Evolutionary conservation across 2,113 vertebrate species (phyloP), one percentile per base, ranked within the genome.

Genomic region (Esox niger): DNA sequence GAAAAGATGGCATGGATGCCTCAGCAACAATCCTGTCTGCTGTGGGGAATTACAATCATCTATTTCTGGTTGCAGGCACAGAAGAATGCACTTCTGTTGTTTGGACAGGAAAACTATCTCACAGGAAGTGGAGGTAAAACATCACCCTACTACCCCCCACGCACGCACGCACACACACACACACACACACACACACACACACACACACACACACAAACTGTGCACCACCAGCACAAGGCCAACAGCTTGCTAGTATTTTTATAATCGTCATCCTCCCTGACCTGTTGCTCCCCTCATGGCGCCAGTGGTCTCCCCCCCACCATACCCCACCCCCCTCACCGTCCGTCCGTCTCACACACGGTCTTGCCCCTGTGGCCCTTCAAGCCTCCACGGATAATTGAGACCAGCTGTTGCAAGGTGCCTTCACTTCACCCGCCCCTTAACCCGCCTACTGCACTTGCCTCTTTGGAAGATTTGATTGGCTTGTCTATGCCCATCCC

Each of bases 331-430:
- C 81, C 69, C 71, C 66, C 43, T 29, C 47, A n/a, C n/a, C 38
- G 31, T 78, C 82, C 81, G 78, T 80, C 55, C 47, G 70, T 68
- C 65, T 62, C 9, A 69, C 78, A 75, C 74, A 79, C 81, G 67
- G 47, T 66, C 70, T 82, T 46, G 57, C 76, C 81, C 68, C 30
- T 9, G 7, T 26, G 49, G 64, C 59, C 72, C 85, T 82, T 83
- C 71, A 71, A 80, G 84, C 76, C 79, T 83, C 84, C 86, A 78
- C 71, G 79, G 85, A 88, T 91, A 92, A 92, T 91, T 89, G 90
- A 88, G 91, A 89, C 80, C 91, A 92, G 91, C 90, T 92, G 91
- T 90, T 92, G 91, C 88, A 91, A 92, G 91, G 90, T 92, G 90
- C 90, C 89, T 88, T 84, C 82, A 79, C 79, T 81, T 78, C 62